These are phyloP conservation scores for Sternotherus odoratus DNA, from an alignment of 2,797 vertebrate species.

Conservation along the genomic window DNA sequence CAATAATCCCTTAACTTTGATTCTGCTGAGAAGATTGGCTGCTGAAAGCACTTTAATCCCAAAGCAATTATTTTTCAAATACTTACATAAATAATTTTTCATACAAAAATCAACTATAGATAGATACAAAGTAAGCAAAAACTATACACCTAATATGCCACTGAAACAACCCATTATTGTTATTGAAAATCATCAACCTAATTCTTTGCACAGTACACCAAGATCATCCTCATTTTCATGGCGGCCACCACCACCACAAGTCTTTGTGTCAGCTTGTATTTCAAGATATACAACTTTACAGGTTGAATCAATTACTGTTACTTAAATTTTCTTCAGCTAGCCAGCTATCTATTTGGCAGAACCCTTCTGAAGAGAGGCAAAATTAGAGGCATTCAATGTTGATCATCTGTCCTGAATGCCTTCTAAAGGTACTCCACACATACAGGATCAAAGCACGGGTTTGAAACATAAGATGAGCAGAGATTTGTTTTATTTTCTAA, in stretches of 20 bases:
- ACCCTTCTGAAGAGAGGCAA: not conserved
- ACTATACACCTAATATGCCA: not conserved
- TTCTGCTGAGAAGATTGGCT: not conserved
- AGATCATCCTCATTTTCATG: not conserved
- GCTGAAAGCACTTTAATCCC: not conserved
- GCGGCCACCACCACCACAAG: not conserved
- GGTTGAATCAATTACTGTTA: not conserved
- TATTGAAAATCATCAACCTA: not conserved
- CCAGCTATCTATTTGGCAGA: not conserved
- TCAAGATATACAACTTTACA: not conserved
- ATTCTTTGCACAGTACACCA: not conserved
- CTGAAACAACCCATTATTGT: not conserved
- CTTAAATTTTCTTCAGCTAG: not conserved
- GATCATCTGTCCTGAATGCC: not conserved
- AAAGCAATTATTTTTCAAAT: not conserved
- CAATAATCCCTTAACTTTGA: not conserved
- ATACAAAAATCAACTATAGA: not conserved
- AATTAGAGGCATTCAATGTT: not conserved
- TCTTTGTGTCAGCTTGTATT: not conserved
- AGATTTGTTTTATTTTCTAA: no score
- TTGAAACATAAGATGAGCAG: no score
- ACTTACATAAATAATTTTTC: not conserved
- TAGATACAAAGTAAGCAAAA: not conserved
- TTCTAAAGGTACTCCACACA: not conserved
- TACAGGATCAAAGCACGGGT: not conserved